These are phyloP conservation scores for Chaenogobius annularis DNA, from an alignment of 2,113 vertebrate species.

Conservation along the genomic window DNA sequence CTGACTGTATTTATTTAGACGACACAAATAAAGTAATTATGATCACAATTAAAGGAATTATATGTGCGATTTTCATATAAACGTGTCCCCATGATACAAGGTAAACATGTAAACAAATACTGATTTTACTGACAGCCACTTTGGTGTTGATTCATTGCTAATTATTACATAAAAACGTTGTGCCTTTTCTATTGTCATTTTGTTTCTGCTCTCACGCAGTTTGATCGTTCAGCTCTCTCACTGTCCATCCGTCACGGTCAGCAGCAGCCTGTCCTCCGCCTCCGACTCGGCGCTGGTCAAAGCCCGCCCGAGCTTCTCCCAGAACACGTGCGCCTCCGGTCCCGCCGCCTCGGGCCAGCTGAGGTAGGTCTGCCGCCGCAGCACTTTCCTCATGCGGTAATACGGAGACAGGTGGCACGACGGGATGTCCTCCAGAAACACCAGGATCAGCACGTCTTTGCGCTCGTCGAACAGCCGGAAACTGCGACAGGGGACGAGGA, in stretches of 20 bases:
- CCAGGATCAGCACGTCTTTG: slow-evolving; percentile 76
- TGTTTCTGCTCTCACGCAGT: too few relatives aligned
- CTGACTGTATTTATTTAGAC: too few relatives aligned
- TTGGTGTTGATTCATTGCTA: too few relatives aligned
- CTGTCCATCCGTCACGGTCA: neutral
- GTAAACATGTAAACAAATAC: too few relatives aligned
- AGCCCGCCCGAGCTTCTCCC: slow-evolving; percentile 75
- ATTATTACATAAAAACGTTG: too few relatives aligned
- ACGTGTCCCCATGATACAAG: too few relatives aligned
- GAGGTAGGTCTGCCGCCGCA: slow-evolving; percentile 73
- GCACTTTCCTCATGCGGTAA: slow-evolving; percentile 72
- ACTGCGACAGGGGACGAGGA: slow-evolving; percentile 29
- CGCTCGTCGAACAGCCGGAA: slow-evolving; percentile 79
- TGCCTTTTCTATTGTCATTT: too few relatives aligned
- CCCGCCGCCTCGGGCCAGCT: slow-evolving; percentile 63
- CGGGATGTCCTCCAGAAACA: slow-evolving; percentile 79
- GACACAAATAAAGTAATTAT: too few relatives aligned
- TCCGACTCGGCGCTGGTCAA: slow-evolving; percentile 37
- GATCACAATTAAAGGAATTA: too few relatives aligned
- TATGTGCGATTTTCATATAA: too few relatives aligned
- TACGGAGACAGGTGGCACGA: slow-evolving; percentile 64
- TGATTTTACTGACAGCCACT: too few relatives aligned
- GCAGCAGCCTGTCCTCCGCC: slow-evolving; percentile 9
- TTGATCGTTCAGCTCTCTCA: neutral
- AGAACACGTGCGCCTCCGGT: slow-evolving; percentile 64